Evolutionary conservation across 1,140 invertebrate species (phyloP).

Genomic region (Polyergus mexicanus): DNA sequence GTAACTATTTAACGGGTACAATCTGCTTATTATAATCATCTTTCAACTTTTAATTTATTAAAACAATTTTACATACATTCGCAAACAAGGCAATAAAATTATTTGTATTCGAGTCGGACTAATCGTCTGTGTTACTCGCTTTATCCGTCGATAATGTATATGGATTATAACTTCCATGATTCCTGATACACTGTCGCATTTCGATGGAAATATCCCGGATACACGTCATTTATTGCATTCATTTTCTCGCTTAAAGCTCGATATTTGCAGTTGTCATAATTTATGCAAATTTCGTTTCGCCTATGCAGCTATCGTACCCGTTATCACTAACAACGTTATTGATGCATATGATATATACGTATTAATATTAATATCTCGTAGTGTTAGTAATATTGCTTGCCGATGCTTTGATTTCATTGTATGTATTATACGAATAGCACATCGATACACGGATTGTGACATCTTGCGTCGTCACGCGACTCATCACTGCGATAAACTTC

Average conservation of each 20-base stretch:
- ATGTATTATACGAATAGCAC: conserved; percentile 13
- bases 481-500: conserved; percentile 66
- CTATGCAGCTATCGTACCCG: conserved; percentile 19
- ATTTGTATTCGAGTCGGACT: conserved; percentile 7
- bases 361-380: conserved; percentile 41
- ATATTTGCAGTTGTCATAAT: conserved; percentile 50
- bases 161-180: conserved; percentile 43
- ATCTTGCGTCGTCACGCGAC: conserved; percentile 55
- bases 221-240: conserved; percentile 34
- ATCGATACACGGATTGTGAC: conserved; percentile 38
- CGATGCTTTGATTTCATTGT: background rate
- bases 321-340: conserved; percentile 27
- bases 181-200: conserved; percentile 29
- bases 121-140: conserved; percentile 3
- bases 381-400: too few relatives aligned
- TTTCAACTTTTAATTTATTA: conserved; percentile 34
- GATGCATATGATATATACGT: conserved; percentile 31
- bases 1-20: background rate
- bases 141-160: conserved; percentile 19
- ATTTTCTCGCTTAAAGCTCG: conserved; percentile 33
- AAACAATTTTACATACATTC: background rate
- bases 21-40: conserved; percentile 17
- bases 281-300: conserved; percentile 58
- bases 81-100: conserved; percentile 22
- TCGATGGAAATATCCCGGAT: conserved; percentile 33